A percentile compares a stretch with the other conserved stretches of the same genome.
These are phyloP conservation scores for Syrphus vitripennis DNA, from an alignment of 2,888 invertebrate genomes.

Conservation along the genomic window DNA sequence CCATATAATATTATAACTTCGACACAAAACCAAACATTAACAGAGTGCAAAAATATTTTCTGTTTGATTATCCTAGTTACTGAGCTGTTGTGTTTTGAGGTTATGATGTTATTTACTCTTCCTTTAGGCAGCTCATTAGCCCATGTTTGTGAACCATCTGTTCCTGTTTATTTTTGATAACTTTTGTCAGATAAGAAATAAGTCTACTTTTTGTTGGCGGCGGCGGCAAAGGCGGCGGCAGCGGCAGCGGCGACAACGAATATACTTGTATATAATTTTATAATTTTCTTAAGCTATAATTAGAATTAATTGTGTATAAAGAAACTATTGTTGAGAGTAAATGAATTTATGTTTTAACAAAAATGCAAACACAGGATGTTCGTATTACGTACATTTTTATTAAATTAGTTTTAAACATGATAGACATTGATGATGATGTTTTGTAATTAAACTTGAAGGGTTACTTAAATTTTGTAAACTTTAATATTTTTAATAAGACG, in stretches of 20 bases:
- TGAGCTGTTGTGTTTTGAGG: slow-evolving; percentile 21
- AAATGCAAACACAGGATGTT: not conserved
- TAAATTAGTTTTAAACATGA: not conserved
- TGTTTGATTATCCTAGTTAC: slow-evolving; percentile 37
- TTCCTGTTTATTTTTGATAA: slow-evolving; percentile 39
- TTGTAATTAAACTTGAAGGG: not conserved
- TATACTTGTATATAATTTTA: not conserved
- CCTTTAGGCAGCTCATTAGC: slow-evolving; percentile 45
- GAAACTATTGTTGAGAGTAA: not conserved
- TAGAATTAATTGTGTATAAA: not conserved
- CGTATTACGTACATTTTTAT: not conserved
- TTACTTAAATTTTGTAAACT: not conserved
- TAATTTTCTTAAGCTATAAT: slow-evolving; percentile 12
- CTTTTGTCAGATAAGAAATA: slow-evolving; percentile 5
- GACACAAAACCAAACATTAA: slow-evolving; percentile 20
- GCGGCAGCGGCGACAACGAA: too few species aligned
- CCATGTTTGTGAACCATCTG: slow-evolving; percentile 46
- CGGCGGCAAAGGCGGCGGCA: too few species aligned
- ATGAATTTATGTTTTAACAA: not conserved
- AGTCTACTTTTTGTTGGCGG: not conserved
- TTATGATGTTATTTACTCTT: slow-evolving; percentile 39
- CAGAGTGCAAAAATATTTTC: slow-evolving; percentile 36
- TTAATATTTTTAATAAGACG: not conserved
- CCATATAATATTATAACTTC: not conserved
- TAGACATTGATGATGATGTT: not conserved